Evolutionary conservation across 2,888 invertebrate species (phyloP).

Genomic region (Nephrotoma guestfalica): DNA sequence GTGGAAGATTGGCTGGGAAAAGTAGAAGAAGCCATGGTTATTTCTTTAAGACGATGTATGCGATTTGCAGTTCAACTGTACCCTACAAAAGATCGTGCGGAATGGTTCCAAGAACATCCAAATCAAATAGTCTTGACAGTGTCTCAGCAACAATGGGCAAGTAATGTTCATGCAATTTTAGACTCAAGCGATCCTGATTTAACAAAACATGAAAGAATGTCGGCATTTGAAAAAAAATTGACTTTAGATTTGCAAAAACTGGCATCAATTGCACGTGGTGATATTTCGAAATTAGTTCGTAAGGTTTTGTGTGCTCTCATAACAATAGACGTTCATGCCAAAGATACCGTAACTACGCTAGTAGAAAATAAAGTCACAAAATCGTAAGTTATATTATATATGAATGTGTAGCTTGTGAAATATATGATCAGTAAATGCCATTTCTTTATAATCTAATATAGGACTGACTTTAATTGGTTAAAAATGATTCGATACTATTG

Average conservation of each 20-base stretch:
- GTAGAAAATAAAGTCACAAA: slow-evolving; percentile 45
- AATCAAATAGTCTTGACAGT: slow-evolving; percentile 64
- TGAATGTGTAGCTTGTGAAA: background rate
- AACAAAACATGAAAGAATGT: slow-evolving; percentile 42
- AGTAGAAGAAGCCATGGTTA: slow-evolving; percentile 82
- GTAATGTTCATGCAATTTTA: slow-evolving; percentile 59
- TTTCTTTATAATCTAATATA: slow-evolving; percentile 24
- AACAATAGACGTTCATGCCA: slow-evolving; percentile 80
- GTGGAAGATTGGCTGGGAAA: slow-evolving; percentile 87
- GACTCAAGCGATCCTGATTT: slow-evolving; percentile 26
- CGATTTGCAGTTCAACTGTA: slow-evolving; percentile 58
- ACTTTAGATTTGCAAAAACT: slow-evolving; percentile 60
- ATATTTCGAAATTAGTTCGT: slow-evolving; percentile 54
- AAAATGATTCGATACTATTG: slow-evolving; percentile 86
- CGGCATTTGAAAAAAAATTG: slow-evolving; percentile 52
- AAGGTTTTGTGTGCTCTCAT: slow-evolving; percentile 71
- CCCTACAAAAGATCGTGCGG: slow-evolving; percentile 42
- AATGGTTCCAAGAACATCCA: slow-evolving; percentile 47
- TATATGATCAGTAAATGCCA: background rate
- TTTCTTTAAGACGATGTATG: slow-evolving; percentile 60
- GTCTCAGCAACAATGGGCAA: slow-evolving; percentile 83
- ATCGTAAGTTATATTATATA: background rate
- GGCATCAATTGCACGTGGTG: slow-evolving; percentile 61
- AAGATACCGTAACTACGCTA: slow-evolving; percentile 68
- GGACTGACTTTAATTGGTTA: slow-evolving; percentile 73